Evolutionary conservation across 2,113 vertebrate genomes (phyloP), one percentile per base, ranked within the genome.

Genomic region (Charadrius vociferus): DNA sequence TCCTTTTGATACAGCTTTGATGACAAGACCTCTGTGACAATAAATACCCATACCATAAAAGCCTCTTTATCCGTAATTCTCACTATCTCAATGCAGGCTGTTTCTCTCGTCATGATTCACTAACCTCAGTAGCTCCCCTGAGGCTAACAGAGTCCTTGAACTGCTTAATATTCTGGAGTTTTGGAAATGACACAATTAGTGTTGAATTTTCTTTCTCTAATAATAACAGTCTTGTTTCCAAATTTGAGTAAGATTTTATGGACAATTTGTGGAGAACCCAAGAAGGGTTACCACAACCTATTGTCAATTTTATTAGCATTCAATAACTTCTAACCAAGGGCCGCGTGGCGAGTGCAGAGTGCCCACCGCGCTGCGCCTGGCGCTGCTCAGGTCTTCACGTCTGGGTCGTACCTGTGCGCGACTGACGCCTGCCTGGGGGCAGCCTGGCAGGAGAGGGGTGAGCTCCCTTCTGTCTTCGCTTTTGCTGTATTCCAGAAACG

Each of bases 91-190:
- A 80, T 39, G 58, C 67, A 75, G 56, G 36, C 86, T 90, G 30
- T 72, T 68, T 68, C 58, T 58, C 41, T 93, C 71, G 39, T 82
- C 49, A 27, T 36, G 74, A 87, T 88, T 92, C 90, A 95, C 78
- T 90, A 88, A 93, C 81, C 67, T 88, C 50, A 61, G 80, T 34
- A 77, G 90, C 71, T 95, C 86, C 71, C 94, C 71, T 43, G 88
- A 88, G 94, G 88, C 86, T 86, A 47, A n/a, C 17, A 43, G 67
- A 73, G 94, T 96, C 95, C 94, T 97, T 97, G 96, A 95, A 95
- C 94, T 95, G 94, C 79, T 95, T 95, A 6, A 83, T 90, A 80
- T 80, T 90, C 94, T 88, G 80, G 37, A 82, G 85, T 72, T 95
- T 74, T 79, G 75, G 71, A 86, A 86, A n/a, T 88, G 43, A 83